These are phyloP conservation scores for Salpingus planirostris DNA, from an alignment of 2,888 invertebrate genomes.

Conservation along the genomic window DNA sequence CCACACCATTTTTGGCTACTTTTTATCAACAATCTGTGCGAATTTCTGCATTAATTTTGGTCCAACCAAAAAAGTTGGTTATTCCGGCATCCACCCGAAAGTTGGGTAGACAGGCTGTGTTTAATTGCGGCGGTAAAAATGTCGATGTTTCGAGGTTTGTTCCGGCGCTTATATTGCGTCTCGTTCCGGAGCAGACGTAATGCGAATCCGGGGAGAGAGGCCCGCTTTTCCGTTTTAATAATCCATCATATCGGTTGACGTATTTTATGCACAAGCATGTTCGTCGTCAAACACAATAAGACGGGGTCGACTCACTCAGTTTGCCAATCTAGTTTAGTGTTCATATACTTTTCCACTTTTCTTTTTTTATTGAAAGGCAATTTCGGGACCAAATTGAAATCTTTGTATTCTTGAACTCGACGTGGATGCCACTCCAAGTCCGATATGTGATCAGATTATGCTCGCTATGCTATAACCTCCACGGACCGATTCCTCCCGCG, in stretches of 20 bases:
- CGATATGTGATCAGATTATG: conserved; percentile 42
- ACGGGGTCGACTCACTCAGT: conserved; percentile 16
- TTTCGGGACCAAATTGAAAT: conserved; percentile 42
- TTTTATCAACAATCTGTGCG: no score
- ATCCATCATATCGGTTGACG: conserved; percentile 24
- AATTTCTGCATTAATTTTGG: no score
- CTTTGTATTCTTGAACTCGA: conserved; percentile 41
- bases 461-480: conserved; percentile 29
- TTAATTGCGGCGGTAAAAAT: no score
- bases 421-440: conserved; percentile 39
- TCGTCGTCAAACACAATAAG: conserved; percentile 26
- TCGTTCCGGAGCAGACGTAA: no score
- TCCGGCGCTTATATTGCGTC: no score
- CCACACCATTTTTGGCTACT: no score
- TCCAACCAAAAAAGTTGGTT: no score
- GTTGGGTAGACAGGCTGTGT: no score
- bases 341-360: conserved; percentile 40
- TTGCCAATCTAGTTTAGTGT: conserved; percentile 38
- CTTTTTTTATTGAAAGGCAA: conserved; percentile 40
- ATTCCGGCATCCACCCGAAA: no score
- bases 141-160: no score
- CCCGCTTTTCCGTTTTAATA: conserved; percentile 20
- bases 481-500: conserved; percentile 14
- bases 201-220: no score
- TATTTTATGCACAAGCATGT: conserved; percentile 26